Percentiles rank a stretch among this genome's conserved stretches.
These are phyloP conservation scores for Chorisops tibialis DNA, from an alignment of 2,888 invertebrate genomes.

Conservation along the genomic window DNA sequence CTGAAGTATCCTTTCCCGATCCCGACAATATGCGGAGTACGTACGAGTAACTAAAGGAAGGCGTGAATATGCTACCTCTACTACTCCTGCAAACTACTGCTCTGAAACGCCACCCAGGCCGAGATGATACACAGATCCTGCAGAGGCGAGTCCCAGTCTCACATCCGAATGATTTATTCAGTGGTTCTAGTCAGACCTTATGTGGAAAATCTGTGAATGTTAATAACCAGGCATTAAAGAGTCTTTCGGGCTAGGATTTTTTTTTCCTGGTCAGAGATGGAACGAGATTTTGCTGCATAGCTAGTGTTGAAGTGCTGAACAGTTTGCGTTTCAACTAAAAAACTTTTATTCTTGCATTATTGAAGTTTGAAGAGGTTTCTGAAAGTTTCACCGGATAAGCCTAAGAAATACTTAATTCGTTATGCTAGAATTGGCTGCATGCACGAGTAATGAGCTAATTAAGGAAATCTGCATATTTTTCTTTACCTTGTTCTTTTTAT, in stretches of 20 bases:
- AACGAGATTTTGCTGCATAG: too few relatives aligned
- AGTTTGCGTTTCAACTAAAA: too few relatives aligned
- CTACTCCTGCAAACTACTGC: conserved; percentile 5
- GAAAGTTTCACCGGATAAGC: too few relatives aligned
- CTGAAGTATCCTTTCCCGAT: background rate
- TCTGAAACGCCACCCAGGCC: conserved; percentile 11
- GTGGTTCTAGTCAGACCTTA: conserved; percentile 10
- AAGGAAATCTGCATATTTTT: too few relatives aligned
- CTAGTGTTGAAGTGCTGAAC: too few relatives aligned
- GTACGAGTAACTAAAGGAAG: conserved; percentile 2
- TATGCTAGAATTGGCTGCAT: too few relatives aligned
- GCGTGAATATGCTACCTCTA: conserved; percentile 15
- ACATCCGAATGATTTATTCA: conserved; percentile 17
- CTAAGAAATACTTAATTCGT: too few relatives aligned
- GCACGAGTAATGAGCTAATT: too few relatives aligned
- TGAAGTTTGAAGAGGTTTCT: too few relatives aligned
- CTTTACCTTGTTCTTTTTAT: too few relatives aligned
- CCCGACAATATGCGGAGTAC: background rate
- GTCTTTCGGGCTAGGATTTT: background rate
- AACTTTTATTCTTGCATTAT: too few relatives aligned
- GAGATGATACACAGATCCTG: conserved; percentile 16
- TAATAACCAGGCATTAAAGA: conserved; percentile 11
- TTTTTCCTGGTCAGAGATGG: background rate
- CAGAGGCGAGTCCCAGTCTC: conserved; percentile 12
- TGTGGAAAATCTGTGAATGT: conserved; percentile 18